These are phyloP conservation scores for Enteromius fasciolatus DNA, from an alignment of 2,797 vertebrate genomes.

Conservation along the genomic window DNA sequence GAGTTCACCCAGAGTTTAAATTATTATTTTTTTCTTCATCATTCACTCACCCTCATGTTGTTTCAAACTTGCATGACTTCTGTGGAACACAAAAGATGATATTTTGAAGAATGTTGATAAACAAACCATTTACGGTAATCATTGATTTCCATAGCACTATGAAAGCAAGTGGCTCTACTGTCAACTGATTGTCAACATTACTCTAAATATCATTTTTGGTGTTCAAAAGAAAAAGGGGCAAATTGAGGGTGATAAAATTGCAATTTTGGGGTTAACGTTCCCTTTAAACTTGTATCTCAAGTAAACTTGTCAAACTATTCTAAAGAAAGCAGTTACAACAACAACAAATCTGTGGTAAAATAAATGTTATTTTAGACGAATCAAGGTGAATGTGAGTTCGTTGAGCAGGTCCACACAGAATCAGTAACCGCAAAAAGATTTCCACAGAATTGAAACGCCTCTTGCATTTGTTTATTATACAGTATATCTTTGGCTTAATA, in stretches of 20 bases:
- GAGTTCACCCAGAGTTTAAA: background rate
- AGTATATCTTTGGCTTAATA: background rate
- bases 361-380: background rate
- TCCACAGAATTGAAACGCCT: background rate
- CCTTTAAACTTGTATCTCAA: background rate
- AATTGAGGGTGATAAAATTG: background rate
- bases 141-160: background rate
- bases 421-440: background rate
- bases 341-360: background rate
- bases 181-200: background rate
- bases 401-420: background rate
- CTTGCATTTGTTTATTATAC: background rate
- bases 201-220: background rate
- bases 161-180: background rate
- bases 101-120: background rate
- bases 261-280: background rate
- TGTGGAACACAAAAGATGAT: background rate
- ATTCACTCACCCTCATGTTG: background rate
- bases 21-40: background rate
- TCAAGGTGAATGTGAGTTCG: background rate
- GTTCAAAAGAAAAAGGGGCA: background rate
- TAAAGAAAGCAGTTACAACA: background rate
- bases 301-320: slow-evolving; percentile 5
- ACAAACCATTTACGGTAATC: background rate
- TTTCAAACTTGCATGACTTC: background rate